Evolutionary conservation across 2,888 invertebrate species (phyloP).

Genomic region (Archips xylosteana): DNA sequence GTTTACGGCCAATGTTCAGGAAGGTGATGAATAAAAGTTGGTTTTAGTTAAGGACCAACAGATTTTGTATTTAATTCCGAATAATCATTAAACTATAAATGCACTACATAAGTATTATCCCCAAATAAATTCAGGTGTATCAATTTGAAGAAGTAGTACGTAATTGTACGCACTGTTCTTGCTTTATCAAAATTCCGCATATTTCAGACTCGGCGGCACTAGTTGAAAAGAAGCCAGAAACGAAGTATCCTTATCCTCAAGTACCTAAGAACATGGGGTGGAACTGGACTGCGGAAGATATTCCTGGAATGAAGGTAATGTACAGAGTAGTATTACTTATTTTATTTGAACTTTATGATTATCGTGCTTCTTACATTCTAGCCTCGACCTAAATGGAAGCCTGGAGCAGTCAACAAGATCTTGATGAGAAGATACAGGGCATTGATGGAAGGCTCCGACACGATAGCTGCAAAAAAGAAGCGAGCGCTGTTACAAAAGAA

Average conservation of each 20-base stretch:
- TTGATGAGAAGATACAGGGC: conserved; percentile 72
- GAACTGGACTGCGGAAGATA: conserved; percentile 79
- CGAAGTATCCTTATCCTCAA: conserved; percentile 66
- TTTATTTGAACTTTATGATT: not conserved
- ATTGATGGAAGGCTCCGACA: conserved; percentile 68
- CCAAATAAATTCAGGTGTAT: too few species aligned
- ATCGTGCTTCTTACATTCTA: conserved; percentile 50
- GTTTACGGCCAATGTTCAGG: conserved; percentile 61
- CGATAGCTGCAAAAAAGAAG: conserved; percentile 74
- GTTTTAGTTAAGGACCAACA: not conserved
- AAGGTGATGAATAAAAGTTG: conserved; percentile 47
- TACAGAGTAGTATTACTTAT: not conserved
- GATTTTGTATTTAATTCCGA: conserved; percentile 24
- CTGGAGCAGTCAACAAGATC: conserved; percentile 74
- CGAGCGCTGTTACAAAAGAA: conserved; percentile 71
- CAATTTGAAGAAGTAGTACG: not conserved
- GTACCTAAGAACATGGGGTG: conserved; percentile 80
- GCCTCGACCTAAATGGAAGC: conserved; percentile 77
- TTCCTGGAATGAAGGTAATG: conserved; percentile 74
- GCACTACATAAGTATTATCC: too few species aligned
- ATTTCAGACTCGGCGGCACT: conserved; percentile 53
- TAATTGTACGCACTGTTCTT: not conserved
- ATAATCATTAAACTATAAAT: too few species aligned
- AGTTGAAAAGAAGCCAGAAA: conserved; percentile 57
- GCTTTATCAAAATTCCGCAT: not conserved